Percentiles rank a stretch among this genome's conserved stretches.
phyloP scores from a whole-genome alignment of 2,888 invertebrate genomes.

The Acronicta alni region DNA sequence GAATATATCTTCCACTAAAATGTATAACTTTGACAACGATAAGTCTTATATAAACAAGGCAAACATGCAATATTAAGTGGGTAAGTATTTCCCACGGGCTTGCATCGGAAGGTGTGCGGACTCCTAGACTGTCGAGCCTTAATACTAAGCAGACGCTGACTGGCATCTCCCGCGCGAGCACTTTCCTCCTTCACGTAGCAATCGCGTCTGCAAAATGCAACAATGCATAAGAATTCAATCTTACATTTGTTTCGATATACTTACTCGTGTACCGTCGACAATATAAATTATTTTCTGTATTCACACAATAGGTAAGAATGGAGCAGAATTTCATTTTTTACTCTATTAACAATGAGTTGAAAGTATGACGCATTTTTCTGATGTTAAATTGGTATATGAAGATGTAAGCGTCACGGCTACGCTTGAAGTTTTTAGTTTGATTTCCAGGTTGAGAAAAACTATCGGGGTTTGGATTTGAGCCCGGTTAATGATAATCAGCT shows the following conservation, averaged over 20 bases:
- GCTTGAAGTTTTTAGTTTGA: too few relatives aligned
- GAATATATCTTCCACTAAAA: too few relatives aligned
- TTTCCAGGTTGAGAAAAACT: too few relatives aligned
- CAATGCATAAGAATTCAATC: slow-evolving; percentile 87
- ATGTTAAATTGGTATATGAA: too few relatives aligned
- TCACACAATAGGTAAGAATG: slow-evolving; percentile 6
- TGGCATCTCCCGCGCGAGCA: slow-evolving; percentile 82
- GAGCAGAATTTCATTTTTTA: not conserved
- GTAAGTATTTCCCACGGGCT: slow-evolving; percentile 55
- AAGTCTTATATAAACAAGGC: slow-evolving; percentile 16
- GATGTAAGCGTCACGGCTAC: too few relatives aligned
- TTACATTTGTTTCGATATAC: slow-evolving; percentile 74
- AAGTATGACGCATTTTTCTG: too few relatives aligned
- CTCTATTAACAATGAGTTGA: not conserved
- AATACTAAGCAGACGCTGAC: slow-evolving; percentile 85
- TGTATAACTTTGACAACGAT: not conserved
- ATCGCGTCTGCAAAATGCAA: slow-evolving; percentile 85
- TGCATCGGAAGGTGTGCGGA: slow-evolving; percentile 50
- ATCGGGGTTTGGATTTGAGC: too few relatives aligned
- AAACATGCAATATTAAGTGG: slow-evolving; percentile 42
- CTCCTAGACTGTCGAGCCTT: slow-evolving; percentile 70
- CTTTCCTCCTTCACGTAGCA: slow-evolving; percentile 79
- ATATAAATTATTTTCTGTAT: slow-evolving; percentile 33
- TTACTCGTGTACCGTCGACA: slow-evolving; percentile 51
- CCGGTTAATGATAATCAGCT: too few relatives aligned